These are phyloP conservation scores for Strigops habroptila DNA, from an alignment of 2,113 vertebrate genomes.

Conservation along the genomic window DNA sequence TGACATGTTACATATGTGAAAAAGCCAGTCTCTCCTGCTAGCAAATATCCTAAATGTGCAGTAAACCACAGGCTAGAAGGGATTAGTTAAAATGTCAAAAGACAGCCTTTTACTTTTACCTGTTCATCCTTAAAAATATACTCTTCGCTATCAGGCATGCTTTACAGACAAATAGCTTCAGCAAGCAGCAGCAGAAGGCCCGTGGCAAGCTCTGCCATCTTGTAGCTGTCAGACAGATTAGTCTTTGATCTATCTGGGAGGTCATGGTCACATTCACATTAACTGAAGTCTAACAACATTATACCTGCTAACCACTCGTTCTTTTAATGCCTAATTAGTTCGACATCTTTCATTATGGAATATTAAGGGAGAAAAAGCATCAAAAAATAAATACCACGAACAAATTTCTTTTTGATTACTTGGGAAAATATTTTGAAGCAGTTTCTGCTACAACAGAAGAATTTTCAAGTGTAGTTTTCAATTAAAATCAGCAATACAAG, in stretches of 20 bases:
- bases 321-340: slow-evolving; percentile 66
- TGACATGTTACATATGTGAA: slow-evolving; percentile 97
- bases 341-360: slow-evolving; percentile 36
- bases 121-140: slow-evolving; percentile 94
- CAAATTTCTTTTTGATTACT: not conserved
- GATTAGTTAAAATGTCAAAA: slow-evolving; percentile 97
- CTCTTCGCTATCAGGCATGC: slow-evolving; percentile 84
- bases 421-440: slow-evolving; percentile 33
- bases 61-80: slow-evolving; percentile 87
- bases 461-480: not conserved
- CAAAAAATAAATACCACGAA: slow-evolving; percentile 31
- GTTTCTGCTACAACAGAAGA: not conserved
- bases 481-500: not conserved
- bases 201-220: slow-evolving; percentile 84
- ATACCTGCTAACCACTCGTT: slow-evolving; percentile 70
- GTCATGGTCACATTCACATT: slow-evolving; percentile 69
- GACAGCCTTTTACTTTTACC: slow-evolving; percentile 88
- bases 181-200: slow-evolving; percentile 73
- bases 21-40: slow-evolving; percentile 94
- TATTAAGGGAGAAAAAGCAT: slow-evolving; percentile 44
- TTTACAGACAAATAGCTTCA: slow-evolving; percentile 80
- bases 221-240: slow-evolving; percentile 91
- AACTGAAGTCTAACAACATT: slow-evolving; percentile 54
- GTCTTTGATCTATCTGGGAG: slow-evolving; percentile 81
- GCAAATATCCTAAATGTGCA: slow-evolving; percentile 88